phyloP scores from a whole-genome alignment of 2,113 vertebrate genomes.

The Mormyrus lacerda region DNA sequence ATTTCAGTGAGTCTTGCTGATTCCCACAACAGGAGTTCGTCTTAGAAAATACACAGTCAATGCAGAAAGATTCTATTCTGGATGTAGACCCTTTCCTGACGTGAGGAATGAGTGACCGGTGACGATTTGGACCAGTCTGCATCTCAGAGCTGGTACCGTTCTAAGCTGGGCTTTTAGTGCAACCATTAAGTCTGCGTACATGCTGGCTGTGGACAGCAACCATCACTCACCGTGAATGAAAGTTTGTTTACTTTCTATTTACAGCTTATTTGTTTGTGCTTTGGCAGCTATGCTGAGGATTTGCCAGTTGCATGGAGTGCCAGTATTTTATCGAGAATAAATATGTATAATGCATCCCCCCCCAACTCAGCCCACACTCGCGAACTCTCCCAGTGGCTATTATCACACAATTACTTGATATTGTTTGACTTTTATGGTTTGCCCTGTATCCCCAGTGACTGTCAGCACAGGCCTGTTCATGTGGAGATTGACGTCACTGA shows the following conservation, averaged over 20 bases:
- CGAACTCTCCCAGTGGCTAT: background rate
- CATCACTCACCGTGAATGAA: background rate
- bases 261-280: background rate
- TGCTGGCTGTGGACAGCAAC: background rate
- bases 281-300: background rate
- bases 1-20: background rate
- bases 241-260: background rate
- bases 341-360: background rate
- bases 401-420: slow-evolving; percentile 1
- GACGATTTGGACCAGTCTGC: background rate
- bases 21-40: background rate
- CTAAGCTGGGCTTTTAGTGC: background rate
- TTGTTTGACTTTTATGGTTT: background rate
- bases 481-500: slow-evolving; percentile 7
- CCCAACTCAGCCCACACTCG: background rate
- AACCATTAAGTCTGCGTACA: background rate
- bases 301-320: background rate
- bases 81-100: background rate
- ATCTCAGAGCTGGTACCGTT: background rate
- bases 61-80: background rate
- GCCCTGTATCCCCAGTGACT: slow-evolving; percentile 10
- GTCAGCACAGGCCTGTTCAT: background rate
- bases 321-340: background rate
- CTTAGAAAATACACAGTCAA: background rate
- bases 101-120: background rate